phyloP scores from a whole-genome alignment of 2,797 vertebrate genomes.

The Telmatherina bonti region DNA sequence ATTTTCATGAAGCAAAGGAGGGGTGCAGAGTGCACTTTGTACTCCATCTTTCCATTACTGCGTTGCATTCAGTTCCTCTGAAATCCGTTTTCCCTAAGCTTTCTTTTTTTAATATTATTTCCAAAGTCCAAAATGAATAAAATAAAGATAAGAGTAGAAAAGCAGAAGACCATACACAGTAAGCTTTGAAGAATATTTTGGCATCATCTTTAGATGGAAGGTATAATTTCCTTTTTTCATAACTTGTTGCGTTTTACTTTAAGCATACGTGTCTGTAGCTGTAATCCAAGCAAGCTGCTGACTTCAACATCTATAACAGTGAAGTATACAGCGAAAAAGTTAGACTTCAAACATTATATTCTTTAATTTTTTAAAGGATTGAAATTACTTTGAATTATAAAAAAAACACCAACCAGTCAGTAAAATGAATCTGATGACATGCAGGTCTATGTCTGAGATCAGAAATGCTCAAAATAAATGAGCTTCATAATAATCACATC shows the following conservation, averaged over 20 bases:
- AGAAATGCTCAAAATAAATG: too few relatives aligned
- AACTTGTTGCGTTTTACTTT: neutral
- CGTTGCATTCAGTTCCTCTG: conserved; percentile 25
- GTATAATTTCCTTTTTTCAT: neutral
- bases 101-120: conserved; percentile 2
- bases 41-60: conserved; percentile 27
- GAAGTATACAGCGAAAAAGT: neutral
- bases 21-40: conserved; percentile 38
- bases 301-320: neutral
- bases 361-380: too few relatives aligned
- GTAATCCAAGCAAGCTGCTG: neutral
- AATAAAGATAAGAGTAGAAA: neutral
- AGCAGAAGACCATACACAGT: neutral
- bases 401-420: too few relatives aligned
- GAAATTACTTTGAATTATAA: too few relatives aligned
- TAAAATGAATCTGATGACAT: too few relatives aligned
- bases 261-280: neutral
- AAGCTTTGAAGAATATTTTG: neutral
- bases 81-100: conserved; percentile 29
- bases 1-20: conserved; percentile 46
- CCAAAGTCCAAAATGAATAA: conserved; percentile 26
- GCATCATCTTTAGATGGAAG: neutral
- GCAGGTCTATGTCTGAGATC: too few relatives aligned
- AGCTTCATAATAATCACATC: neutral
- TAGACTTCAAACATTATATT: too few relatives aligned